A percentile compares a stretch with the other conserved stretches of the same genome.
phyloP scores from a whole-genome alignment of 2,113 vertebrate genomes.

The Cyphomyrus plagiostoma region DNA sequence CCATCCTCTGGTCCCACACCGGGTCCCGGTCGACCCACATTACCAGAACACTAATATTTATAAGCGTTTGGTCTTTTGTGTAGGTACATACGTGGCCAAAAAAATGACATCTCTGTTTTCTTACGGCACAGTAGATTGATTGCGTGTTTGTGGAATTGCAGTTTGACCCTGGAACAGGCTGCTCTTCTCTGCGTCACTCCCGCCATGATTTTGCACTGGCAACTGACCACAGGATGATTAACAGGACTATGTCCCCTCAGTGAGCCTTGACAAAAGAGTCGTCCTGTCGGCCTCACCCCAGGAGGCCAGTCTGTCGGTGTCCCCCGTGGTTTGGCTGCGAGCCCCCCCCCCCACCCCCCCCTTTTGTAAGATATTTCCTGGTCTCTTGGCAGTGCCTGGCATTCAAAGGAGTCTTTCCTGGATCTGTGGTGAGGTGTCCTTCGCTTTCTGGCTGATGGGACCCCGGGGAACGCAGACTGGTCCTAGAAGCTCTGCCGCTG shows the following conservation, averaged over 20 bases:
- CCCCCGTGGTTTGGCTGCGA: conserved; percentile 53
- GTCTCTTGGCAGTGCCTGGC: conserved; percentile 42
- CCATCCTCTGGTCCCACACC: neutral
- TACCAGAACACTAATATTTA: neutral
- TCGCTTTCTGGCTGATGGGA: conserved; percentile 55
- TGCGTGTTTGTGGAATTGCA: neutral
- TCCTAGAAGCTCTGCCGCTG: conserved; percentile 34
- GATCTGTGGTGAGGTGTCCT: conserved; percentile 51
- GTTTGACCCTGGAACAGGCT: neutral
- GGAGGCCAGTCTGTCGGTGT: conserved; percentile 27
- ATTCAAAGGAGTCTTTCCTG: conserved; percentile 68
- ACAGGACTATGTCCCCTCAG: neutral
- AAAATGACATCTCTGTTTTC: neutral
- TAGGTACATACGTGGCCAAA: neutral
- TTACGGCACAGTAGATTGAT: neutral
- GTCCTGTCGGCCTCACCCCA: conserved; percentile 37
- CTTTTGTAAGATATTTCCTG: conserved; percentile 65
- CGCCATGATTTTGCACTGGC: neutral
- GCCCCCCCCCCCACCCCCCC: conserved; percentile 57
- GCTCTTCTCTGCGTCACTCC: neutral
- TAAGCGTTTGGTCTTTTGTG: neutral
- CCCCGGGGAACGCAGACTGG: conserved; percentile 38
- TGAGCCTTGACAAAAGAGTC: neutral
- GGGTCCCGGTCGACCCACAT: neutral
- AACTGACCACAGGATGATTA: neutral